Percentiles rank a stretch among this genome's conserved stretches.
These are phyloP conservation scores for Diacarnus erythraeanus DNA, from an alignment of 37 sponge, comb jelly and placozoan species.

Conservation along the genomic window DNA sequence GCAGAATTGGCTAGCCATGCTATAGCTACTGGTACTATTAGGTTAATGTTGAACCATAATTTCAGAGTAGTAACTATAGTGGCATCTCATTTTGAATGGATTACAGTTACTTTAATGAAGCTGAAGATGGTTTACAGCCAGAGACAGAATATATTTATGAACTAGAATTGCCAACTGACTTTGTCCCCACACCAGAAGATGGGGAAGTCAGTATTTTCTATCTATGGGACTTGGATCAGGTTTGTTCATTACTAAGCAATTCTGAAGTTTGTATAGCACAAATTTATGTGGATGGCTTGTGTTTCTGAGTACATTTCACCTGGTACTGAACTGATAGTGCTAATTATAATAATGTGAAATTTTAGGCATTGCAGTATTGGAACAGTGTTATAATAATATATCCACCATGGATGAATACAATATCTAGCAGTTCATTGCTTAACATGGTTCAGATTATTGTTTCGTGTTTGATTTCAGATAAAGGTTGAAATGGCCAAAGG, in stretches of 20 bases:
- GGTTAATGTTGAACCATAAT: too few relatives aligned
- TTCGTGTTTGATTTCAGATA: conserved; percentile 17
- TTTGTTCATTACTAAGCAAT: background rate
- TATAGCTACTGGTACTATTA: conserved; percentile 57
- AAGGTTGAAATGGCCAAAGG: conserved; percentile 35
- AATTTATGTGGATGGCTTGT: too few relatives aligned
- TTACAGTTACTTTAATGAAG: conserved; percentile 50
- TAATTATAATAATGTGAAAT: too few relatives aligned
- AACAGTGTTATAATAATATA: too few relatives aligned
- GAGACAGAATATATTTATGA: conserved; percentile 77
- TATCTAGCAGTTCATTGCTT: background rate
- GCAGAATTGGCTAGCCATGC: conserved; percentile 40
- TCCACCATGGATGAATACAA: background rate
- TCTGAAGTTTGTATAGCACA: too few relatives aligned
- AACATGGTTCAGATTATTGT: background rate
- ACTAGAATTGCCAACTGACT: conserved; percentile 68
- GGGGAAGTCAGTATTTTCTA: conserved; percentile 67
- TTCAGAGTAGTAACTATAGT: background rate
- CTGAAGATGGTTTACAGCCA: conserved; percentile 41
- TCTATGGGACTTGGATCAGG: conserved; percentile 48
- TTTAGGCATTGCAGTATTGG: too few relatives aligned
- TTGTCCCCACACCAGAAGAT: conserved; percentile 58
- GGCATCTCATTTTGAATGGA: background rate
- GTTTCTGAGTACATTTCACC: too few relatives aligned
- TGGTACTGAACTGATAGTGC: too few relatives aligned